Percentiles rank a stretch among this genome's conserved stretches.
phyloP scores from a whole-genome alignment of 2,797 vertebrate species.

The Tolypeutes matacus region DNA sequence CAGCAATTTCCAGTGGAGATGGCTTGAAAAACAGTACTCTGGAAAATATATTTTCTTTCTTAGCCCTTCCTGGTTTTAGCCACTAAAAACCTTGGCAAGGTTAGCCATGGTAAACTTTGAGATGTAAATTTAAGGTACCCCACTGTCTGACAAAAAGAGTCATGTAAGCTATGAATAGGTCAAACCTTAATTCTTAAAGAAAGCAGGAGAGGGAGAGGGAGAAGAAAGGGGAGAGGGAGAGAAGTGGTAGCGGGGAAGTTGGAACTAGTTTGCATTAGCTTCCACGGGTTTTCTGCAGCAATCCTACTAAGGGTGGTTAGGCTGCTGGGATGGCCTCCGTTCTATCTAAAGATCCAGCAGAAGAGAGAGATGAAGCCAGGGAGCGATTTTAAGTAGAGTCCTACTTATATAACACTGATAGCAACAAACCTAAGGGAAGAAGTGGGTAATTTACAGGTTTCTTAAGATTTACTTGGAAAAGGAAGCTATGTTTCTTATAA shows the following conservation, averaged over 20 bases:
- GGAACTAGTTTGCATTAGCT: neutral
- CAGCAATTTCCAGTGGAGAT: neutral
- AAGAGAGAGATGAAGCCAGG: constrained; percentile 25
- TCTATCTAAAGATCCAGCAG: neutral
- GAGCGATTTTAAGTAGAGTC: constrained; percentile 8
- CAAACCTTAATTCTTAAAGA: neutral
- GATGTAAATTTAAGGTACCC: neutral
- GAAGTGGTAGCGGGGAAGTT: neutral
- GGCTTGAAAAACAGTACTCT: neutral
- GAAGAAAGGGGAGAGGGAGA: neutral
- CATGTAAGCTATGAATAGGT: neutral
- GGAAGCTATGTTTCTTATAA: neutral
- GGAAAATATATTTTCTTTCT: neutral
- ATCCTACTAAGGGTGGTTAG: neutral
- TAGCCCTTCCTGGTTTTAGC: neutral
- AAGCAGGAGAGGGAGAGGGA: neutral
- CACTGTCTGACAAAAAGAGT: neutral
- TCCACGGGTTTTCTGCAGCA: neutral
- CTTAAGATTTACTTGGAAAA: constrained; percentile 32
- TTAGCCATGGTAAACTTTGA: neutral
- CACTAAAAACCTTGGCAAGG: neutral
- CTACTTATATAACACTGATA: neutral
- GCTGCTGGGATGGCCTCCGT: neutral
- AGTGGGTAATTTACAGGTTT: neutral
- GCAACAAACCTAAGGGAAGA: constrained; percentile 23